Evolutionary conservation across 2,888 invertebrate species (phyloP), one percentile per base, ranked within the genome.

Genomic region (Eristalinus sepulchralis): DNA sequence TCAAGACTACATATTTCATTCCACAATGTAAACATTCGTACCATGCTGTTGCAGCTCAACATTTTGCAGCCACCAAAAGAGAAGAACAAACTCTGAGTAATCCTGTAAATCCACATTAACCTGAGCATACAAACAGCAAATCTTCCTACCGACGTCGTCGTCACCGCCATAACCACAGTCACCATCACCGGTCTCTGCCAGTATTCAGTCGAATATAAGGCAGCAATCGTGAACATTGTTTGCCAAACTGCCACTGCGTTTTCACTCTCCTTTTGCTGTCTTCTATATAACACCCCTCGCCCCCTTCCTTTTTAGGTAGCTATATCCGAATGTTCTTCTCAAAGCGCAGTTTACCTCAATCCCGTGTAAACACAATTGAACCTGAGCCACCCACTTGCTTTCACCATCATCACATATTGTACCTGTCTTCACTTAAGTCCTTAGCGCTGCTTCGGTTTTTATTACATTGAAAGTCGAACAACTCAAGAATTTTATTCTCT

Each of bases 101-200:
- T 86, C 83, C 86, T 83, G 86, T 86, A 83, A 83, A 83, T 79
- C 83, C 86, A 86, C 86, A 86, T 86, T 86, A 83, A 86, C 86
- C 86, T 86, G 83, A 86, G 70, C 73, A 70, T 82, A 86, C 82
- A 82, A 85, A 85, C 67, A 85, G 77, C 66, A 83, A 86, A 83
- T 79, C 78, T 8, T 13, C 9, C 36, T 17, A 27, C 27, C 66
- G 10, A 64, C 20, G 17, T 60, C 39, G 60, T 47, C 33, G 22
- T 27, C 17, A 47, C n/a, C 36, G 36, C 36, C 36, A 47, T n/a
- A 47, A 47, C 47, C 47, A 8, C 47, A 47, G 57, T 72, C 47
- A 22, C 62, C 62, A 33, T 63, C 13, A 9, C 31, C 70, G 3
- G 22, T 36, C 17, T n/a, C 33, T 47, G 6, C 17, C 72, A 71